Base-by-base conservation (phyloP, 2,113 vertebrate genomes). In the Istiophorus platypterus region DNA sequence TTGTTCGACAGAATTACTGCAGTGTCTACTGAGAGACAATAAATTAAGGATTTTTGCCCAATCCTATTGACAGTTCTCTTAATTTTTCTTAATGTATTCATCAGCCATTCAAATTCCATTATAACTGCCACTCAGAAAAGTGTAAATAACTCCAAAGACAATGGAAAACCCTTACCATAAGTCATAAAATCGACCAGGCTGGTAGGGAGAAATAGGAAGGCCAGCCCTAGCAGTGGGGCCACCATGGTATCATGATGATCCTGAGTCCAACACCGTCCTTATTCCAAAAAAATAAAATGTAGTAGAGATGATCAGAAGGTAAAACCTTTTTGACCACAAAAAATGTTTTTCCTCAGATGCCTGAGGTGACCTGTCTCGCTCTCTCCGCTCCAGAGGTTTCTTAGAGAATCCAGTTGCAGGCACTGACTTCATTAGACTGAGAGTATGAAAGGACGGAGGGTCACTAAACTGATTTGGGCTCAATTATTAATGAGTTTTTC, bases 231-330 rank as follows among this genome's bases (percentile, higher is more conserved):
- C 76, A 93, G 83, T 88, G 51, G 79, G 82, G 78, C 89, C 88
- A 92, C 90, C 93, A 94, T 94, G 89, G 69, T 94, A 93, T 87
- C 93, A 94, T 93, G 87, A 91, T 92, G 91, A 89, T 88, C 81
- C 49, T 34, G 13, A 70, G 68, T 91, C 85, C 79, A 71, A 67
- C 78, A 71, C 71, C 39, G 26, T 68, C 27, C 81, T 87, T 69
- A 72, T 8, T 51, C 73, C 15, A 39, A 76, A 39, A 82, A 68
- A 68, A 39, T 80, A 68, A 68, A 47, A 34, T 18, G 12, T 14
- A 17, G 24, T 11, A 20, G 7, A 65, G 27, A 75, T 29, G 10
- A 59, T 61, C 0, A 31, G 72, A 29, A 80, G 3, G 1, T 24
- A 12, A 57, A 57, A 54, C 15, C 7, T 61, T 70, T 65, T 0